phyloP scores from a whole-genome alignment of 2,888 invertebrate genomes.

The Tridacna gigas region DNA sequence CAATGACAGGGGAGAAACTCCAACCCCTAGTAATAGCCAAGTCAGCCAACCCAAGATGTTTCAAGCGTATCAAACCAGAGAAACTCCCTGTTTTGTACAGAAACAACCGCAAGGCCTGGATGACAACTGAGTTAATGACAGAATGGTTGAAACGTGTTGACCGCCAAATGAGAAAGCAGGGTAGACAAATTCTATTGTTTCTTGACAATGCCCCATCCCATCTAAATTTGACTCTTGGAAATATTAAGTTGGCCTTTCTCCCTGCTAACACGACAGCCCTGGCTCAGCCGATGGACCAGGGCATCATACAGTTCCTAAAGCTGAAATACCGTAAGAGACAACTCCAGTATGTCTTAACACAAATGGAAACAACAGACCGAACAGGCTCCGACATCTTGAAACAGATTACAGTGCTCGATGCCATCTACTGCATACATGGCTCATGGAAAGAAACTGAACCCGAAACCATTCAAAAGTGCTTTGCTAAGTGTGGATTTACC shows the following conservation, averaged over 20 bases:
- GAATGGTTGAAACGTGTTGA: conserved; percentile 35
- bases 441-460: conserved; percentile 27
- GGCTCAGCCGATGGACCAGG: conserved; percentile 47
- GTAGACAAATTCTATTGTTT: conserved; percentile 24
- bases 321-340: conserved; percentile 31
- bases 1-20: conserved; percentile 33
- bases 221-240: neutral
- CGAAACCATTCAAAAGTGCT: conserved; percentile 32
- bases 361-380: conserved; percentile 4
- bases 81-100: conserved; percentile 16
- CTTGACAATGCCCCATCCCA: neutral
- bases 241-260: conserved; percentile 35
- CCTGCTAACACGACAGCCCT: conserved; percentile 38
- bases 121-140: conserved; percentile 24
- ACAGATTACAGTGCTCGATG: conserved; percentile 29
- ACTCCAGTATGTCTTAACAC: conserved; percentile 14
- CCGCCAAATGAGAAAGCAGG: conserved; percentile 31
- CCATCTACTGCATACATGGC: conserved; percentile 27
- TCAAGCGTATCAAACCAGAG: conserved; percentile 15
- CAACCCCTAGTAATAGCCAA: conserved; percentile 36
- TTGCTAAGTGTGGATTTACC: conserved; percentile 28
- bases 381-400: conserved; percentile 2
- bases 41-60: conserved; percentile 26
- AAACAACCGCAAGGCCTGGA: conserved; percentile 38
- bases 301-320: conserved; percentile 44